Conservation (phyloP, 2,888 invertebrate genomes). For the Clivina fossor region DNA sequence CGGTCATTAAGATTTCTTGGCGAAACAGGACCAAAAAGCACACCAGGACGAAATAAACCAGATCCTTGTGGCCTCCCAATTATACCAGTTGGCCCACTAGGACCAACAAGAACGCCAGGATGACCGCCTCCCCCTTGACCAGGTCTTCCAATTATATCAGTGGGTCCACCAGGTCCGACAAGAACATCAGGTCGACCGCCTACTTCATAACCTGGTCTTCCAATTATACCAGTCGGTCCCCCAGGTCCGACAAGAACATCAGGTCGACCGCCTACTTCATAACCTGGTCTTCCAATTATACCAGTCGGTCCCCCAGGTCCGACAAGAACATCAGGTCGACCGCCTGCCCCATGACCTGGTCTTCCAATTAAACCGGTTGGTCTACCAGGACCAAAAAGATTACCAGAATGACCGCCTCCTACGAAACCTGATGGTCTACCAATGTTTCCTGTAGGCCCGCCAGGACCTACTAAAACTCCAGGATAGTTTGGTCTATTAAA, state of each 20-base stretch:
- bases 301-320: conserved; percentile 30
- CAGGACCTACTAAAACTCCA: conserved; percentile 54
- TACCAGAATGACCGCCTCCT: conserved; percentile 22
- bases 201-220: conserved; percentile 39
- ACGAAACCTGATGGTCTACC: conserved; percentile 51
- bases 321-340: conserved; percentile 9
- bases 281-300: conserved; percentile 19
- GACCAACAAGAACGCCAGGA: too few species aligned
- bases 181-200: conserved; percentile 44
- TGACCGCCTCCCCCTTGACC: not conserved
- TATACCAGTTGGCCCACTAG: conserved; percentile 18
- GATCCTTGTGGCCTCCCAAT: conserved; percentile 1
- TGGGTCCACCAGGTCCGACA: conserved; percentile 45
- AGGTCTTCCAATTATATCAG: conserved; percentile 40
- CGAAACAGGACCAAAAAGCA: too few species aligned
- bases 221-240: conserved; percentile 26
- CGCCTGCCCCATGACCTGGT: conserved; percentile 2
- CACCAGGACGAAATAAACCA: conserved; percentile 7
- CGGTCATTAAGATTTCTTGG: too few species aligned
- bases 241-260: conserved; percentile 18
- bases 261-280: not conserved
- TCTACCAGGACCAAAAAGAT: conserved; percentile 37
- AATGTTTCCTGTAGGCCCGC: conserved; percentile 59
- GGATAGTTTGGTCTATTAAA: conserved; percentile 31
- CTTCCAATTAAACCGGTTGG: conserved; percentile 31